phyloP scores from a whole-genome alignment of 2,113 vertebrate species.

The Trichechus manatus region DNA sequence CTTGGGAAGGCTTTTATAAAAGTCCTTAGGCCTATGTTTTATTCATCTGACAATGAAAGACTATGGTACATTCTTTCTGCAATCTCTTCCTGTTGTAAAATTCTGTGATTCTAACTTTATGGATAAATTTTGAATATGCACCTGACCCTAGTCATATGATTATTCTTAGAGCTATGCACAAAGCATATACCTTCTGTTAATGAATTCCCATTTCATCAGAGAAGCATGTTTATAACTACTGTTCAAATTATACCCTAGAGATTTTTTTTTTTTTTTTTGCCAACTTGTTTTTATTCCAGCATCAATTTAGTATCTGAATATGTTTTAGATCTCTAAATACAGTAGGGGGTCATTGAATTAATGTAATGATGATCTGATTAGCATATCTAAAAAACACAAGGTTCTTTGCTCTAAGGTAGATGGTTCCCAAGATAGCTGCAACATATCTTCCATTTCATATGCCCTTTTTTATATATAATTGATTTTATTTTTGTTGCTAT shows the following conservation, averaged over 20 bases:
- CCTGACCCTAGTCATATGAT: constrained; percentile 51
- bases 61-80: constrained; percentile 39
- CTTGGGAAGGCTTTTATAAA: background rate
- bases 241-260: constrained; percentile 70
- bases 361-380: constrained; percentile 63
- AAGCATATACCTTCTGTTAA: constrained; percentile 74
- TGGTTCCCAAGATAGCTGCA: constrained; percentile 20
- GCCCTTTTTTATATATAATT: background rate
- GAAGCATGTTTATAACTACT: constrained; percentile 61
- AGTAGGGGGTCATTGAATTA: constrained; percentile 62
- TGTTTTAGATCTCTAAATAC: constrained; percentile 68
- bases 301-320: constrained; percentile 67
- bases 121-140: constrained; percentile 65
- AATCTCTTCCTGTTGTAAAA: constrained; percentile 69
- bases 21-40: background rate
- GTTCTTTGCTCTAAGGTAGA: constrained; percentile 4
- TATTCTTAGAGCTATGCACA: constrained; percentile 75
- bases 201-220: constrained; percentile 66
- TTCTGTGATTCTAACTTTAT: constrained; percentile 56
- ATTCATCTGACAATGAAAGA: constrained; percentile 24
- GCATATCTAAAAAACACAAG: constrained; percentile 57
- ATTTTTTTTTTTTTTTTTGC: constrained; percentile 21
- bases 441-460: background rate
- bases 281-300: constrained; percentile 72
- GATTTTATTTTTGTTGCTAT: background rate